Percentiles rank a stretch among this genome's conserved stretches.
phyloP scores from a whole-genome alignment of 2,797 vertebrate species.

The Halcyon badia region DNA sequence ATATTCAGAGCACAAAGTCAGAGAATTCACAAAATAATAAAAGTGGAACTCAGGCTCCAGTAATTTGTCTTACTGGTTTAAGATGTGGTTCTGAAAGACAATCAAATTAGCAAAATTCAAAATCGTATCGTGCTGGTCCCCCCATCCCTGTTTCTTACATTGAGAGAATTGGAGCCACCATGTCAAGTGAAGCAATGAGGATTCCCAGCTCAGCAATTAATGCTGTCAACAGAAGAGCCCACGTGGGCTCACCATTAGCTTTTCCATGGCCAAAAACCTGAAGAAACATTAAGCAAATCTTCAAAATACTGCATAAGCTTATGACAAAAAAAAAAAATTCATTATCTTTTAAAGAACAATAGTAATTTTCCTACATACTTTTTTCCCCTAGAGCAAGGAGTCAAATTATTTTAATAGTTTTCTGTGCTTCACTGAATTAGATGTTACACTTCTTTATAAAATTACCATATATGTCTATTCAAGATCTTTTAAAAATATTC shows the following conservation, averaged over 20 bases:
- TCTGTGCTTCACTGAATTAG: neutral
- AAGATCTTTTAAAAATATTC: neutral
- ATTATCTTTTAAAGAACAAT: neutral
- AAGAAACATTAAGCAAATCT: neutral
- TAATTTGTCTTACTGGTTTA: neutral
- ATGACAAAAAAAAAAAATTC: neutral
- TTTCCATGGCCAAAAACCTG: slow-evolving; percentile 97
- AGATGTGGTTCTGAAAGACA: neutral
- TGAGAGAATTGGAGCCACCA: slow-evolving; percentile 99
- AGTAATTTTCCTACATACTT: neutral
- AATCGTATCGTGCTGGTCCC: rapidly evolving
- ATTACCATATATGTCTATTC: neutral
- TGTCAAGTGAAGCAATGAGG: slow-evolving; percentile 96
- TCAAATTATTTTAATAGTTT: neutral
- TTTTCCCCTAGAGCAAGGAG: neutral
- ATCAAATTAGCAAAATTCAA: neutral
- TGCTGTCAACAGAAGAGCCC: slow-evolving; percentile 95
- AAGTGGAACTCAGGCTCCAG: neutral
- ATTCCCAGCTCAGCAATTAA: slow-evolving; percentile 97
- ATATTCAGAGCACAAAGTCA: neutral
- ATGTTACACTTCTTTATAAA: neutral
- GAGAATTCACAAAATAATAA: neutral
- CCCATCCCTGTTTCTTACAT: slow-evolving; percentile 85
- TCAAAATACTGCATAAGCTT: neutral
- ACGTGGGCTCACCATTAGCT: slow-evolving; percentile 94